A percentile compares a stretch with the other conserved stretches of the same genome.
These are phyloP conservation scores for Drosophila nasuta DNA, from an alignment of 1,140 invertebrate species.

Conservation along the genomic window DNA sequence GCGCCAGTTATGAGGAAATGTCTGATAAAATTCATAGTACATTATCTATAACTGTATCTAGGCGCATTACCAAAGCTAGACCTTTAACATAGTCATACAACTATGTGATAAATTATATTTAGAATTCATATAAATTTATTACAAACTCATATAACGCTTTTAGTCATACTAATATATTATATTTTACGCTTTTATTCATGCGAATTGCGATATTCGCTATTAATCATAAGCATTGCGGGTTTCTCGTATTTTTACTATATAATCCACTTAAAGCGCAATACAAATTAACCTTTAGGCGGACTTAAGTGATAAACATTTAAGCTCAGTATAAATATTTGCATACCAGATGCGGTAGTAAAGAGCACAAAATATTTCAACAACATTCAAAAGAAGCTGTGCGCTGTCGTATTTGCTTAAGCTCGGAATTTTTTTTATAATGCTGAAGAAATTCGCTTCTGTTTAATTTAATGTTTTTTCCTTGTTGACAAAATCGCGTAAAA, in stretches of 20 bases:
- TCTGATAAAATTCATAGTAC: constrained; percentile 13
- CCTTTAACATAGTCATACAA: constrained; percentile 17
- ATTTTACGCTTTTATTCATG: constrained; percentile 17
- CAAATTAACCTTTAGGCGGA: constrained; percentile 18
- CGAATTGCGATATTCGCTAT: constrained; percentile 18
- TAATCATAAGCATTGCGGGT: constrained; percentile 16
- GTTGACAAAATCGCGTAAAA: background rate
- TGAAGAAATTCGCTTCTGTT: constrained; percentile 2
- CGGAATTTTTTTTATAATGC: background rate
- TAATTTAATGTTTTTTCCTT: constrained; percentile 4
- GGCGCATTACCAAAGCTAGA: constrained; percentile 2
- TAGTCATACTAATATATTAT: constrained; percentile 17
- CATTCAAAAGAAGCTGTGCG: background rate
- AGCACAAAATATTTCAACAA: constrained; percentile 6
- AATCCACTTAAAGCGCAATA: background rate
- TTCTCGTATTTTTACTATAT: background rate
- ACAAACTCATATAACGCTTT: constrained; percentile 8
- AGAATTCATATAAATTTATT: constrained; percentile 25
- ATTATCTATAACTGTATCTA: constrained; percentile 4
- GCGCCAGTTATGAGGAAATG: constrained; percentile 28
- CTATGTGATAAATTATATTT: constrained; percentile 38
- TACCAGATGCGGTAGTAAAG: constrained; percentile 11
- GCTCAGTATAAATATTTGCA: constrained; percentile 35
- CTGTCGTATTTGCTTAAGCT: constrained; percentile 19
- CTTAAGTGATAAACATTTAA: constrained; percentile 31